Conservation (phyloP, 2,888 invertebrate genomes). For the Lissonota sp. region DNA sequence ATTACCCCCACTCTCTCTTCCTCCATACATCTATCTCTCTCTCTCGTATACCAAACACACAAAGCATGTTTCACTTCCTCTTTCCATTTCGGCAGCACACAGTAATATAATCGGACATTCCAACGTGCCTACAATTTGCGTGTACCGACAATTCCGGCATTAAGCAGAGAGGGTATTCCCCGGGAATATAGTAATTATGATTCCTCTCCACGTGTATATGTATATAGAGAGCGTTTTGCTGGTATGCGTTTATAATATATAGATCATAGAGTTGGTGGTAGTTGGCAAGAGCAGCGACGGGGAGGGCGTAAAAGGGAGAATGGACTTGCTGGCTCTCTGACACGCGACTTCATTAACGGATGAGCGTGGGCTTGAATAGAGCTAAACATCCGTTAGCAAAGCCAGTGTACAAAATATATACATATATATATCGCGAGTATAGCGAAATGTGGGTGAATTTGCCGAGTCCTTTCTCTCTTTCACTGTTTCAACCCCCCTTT, state of each 20-base stretch:
- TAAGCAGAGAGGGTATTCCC: conserved; percentile 73
- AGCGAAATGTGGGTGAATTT: conserved; percentile 31
- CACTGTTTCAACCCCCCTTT: conserved; percentile 20
- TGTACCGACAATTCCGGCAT: conserved; percentile 64
- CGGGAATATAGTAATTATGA: conserved; percentile 81
- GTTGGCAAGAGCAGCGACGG: neutral
- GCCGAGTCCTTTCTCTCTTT: conserved; percentile 7
- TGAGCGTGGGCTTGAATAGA: conserved; percentile 75
- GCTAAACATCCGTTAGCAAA: conserved; percentile 72
- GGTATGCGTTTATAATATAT: too few species aligned
- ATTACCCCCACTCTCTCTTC: neutral
- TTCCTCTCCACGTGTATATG: conserved; percentile 74
- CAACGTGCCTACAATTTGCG: conserved; percentile 69
- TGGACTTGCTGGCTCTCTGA: conserved; percentile 76
- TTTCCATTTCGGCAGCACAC: conserved; percentile 67
- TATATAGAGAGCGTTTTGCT: neutral
- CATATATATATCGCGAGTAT: conserved; percentile 29
- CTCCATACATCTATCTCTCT: conserved; percentile 22
- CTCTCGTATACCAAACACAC: conserved; percentile 12
- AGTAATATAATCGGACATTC: conserved; percentile 68
- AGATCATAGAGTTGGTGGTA: too few species aligned
- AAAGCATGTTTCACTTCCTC: conserved; percentile 55
- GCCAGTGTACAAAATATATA: conserved; percentile 1
- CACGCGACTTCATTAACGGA: conserved; percentile 82
- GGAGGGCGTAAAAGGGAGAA: conserved; percentile 66